Evolutionary conservation across 2,888 invertebrate genomes (phyloP).

Genomic region (Dasysyrphus tricinctus): DNA sequence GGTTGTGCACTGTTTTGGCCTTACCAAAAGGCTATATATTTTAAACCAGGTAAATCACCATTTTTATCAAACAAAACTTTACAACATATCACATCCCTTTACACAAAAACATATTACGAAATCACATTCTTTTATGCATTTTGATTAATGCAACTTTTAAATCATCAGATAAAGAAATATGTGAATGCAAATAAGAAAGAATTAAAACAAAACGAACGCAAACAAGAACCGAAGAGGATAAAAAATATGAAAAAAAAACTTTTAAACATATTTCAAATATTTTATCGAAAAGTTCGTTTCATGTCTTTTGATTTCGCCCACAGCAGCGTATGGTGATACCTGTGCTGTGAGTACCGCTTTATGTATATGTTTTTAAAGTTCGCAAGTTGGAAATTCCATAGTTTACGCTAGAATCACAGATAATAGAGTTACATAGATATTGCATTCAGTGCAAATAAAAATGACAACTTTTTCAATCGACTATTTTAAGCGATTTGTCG

Average conservation of each 20-base stretch:
- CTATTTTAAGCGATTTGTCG: no score
- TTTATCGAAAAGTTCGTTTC: slow-evolving; percentile 51
- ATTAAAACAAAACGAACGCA: slow-evolving; percentile 17
- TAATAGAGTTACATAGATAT: no score
- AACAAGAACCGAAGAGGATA: not conserved
- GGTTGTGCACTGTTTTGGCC: no score
- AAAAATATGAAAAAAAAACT: slow-evolving; percentile 37
- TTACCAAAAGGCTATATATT: no score
- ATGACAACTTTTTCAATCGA: no score
- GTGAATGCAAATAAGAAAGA: slow-evolving; percentile 21
- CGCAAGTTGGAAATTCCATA: slow-evolving; percentile 35
- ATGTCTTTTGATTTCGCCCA: slow-evolving; percentile 27
- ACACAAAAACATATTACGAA: slow-evolving; percentile 30
- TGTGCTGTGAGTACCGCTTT: not conserved
- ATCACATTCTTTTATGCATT: slow-evolving; percentile 51
- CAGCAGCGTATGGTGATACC: slow-evolving; percentile 34
- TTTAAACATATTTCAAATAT: slow-evolving; percentile 62
- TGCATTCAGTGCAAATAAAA: no score
- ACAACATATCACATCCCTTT: not conserved
- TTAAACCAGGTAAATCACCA: no score
- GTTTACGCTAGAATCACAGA: no score
- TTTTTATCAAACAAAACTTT: not conserved
- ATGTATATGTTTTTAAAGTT: not conserved
- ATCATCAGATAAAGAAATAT: slow-evolving; percentile 46
- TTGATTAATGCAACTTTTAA: slow-evolving; percentile 73